These are phyloP conservation scores for Malurus melanocephalus DNA, from an alignment of 2,113 vertebrate genomes.

Conservation along the genomic window DNA sequence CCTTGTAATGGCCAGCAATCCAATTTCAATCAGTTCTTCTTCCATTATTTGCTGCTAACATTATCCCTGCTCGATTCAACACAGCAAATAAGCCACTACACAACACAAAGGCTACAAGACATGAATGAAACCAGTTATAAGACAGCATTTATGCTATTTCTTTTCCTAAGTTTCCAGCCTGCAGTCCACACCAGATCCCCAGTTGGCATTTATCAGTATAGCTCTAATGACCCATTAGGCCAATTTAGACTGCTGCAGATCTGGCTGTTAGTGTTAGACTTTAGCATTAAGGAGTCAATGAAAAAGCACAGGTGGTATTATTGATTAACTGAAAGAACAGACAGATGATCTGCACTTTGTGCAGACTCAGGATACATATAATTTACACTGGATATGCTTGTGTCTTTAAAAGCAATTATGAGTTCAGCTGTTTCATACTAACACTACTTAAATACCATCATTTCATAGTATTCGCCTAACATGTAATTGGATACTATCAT, in stretches of 20 bases:
- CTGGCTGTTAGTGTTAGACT: slow-evolving; percentile 1
- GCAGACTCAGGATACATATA: not conserved
- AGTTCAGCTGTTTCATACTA: not conserved
- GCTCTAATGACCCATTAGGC: slow-evolving; percentile 33
- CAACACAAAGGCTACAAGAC: not conserved
- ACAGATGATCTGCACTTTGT: not conserved
- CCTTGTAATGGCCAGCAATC: not conserved
- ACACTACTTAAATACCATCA: not conserved
- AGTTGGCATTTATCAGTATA: slow-evolving; percentile 9
- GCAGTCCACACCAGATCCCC: not conserved
- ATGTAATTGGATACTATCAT: not conserved
- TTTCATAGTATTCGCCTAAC: not conserved
- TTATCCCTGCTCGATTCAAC: not conserved
- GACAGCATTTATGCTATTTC: not conserved
- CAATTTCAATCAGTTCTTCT: not conserved
- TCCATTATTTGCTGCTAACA: not conserved
- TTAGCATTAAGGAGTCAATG: slow-evolving; percentile 16
- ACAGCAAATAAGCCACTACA: not conserved
- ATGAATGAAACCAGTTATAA: not conserved
- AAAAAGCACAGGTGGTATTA: slow-evolving; percentile 31
- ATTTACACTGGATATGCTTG: not conserved
- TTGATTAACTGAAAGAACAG: slow-evolving; percentile 14
- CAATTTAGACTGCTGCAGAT: slow-evolving; percentile 18
- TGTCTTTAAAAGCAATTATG: slow-evolving; percentile 1
- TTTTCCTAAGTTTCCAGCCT: not conserved